Conservation (phyloP, 2,888 invertebrate genomes). For the Agelastica alni region DNA sequence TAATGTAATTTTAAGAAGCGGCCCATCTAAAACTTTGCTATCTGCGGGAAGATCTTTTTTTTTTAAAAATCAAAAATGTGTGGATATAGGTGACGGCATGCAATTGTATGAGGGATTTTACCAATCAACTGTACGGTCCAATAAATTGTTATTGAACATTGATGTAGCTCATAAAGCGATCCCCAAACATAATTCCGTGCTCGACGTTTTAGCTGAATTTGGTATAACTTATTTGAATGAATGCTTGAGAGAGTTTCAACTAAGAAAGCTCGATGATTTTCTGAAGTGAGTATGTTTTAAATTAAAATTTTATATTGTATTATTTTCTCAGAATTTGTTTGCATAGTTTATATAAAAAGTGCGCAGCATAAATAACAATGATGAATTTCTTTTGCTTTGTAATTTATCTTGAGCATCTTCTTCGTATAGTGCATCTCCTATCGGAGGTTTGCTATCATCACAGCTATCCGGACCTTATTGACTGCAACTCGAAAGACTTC, state of each 20-base stretch:
- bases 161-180: slow-evolving; percentile 87
- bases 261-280: too few species aligned
- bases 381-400: slow-evolving; percentile 56
- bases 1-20: slow-evolving; percentile 78
- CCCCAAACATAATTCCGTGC: slow-evolving; percentile 56
- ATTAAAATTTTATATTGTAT: too few species aligned
- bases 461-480: too few species aligned
- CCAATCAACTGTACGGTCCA: slow-evolving; percentile 89
- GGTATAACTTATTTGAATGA: not conserved
- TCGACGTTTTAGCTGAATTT: too few species aligned
- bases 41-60: slow-evolving; percentile 45
- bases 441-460: too few species aligned
- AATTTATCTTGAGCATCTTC: slow-evolving; percentile 54
- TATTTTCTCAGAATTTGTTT: slow-evolving; percentile 33
- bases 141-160: slow-evolving; percentile 86
- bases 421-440: too few species aligned
- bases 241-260: not conserved
- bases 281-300: not conserved
- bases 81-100: slow-evolving; percentile 72
- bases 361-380: slow-evolving; percentile 59
- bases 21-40: slow-evolving; percentile 56
- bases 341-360: slow-evolving; percentile 38
- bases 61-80: slow-evolving; percentile 45
- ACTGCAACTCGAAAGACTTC: too few species aligned
- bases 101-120: slow-evolving; percentile 94